phyloP scores from a whole-genome alignment of 2,888 invertebrate genomes.

The Electrophaes corylata region DNA sequence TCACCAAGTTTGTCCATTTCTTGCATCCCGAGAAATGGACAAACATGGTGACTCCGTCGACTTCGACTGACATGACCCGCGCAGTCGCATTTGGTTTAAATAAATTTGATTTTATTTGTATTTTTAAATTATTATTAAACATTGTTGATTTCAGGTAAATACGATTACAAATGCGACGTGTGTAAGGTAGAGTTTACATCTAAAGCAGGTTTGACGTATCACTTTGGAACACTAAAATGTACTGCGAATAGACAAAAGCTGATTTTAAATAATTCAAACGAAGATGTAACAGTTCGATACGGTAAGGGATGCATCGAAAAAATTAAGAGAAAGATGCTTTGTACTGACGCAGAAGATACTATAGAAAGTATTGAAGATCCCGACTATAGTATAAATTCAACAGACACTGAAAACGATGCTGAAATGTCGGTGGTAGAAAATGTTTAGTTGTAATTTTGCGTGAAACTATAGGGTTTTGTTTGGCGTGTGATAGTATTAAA shows the following conservation, averaged over 20 bases:
- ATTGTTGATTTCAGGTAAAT: slow-evolving; percentile 55
- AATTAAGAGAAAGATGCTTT: slow-evolving; percentile 12
- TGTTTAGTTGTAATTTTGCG: too few species aligned
- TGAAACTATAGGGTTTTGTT: too few species aligned
- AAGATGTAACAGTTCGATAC: not conserved
- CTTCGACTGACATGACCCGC: too few species aligned
- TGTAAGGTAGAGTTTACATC: slow-evolving; percentile 49
- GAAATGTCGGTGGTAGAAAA: not conserved
- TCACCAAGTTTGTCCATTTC: too few species aligned
- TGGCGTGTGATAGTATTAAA: too few species aligned
- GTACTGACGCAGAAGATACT: not conserved
- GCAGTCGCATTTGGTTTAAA: too few species aligned
- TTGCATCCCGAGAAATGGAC: too few species aligned
- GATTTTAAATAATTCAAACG: not conserved
- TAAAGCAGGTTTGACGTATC: slow-evolving; percentile 43
- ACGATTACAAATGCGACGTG: slow-evolving; percentile 50
- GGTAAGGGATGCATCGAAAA: slow-evolving; percentile 20
- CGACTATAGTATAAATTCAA: not conserved
- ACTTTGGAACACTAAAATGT: slow-evolving; percentile 39
- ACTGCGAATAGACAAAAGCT: slow-evolving; percentile 10
- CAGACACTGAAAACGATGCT: not conserved
- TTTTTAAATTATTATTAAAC: too few species aligned
- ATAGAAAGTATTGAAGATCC: slow-evolving; percentile 1
- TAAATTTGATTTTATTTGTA: too few species aligned
- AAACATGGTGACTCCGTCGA: too few species aligned